A percentile compares a stretch with the other conserved stretches of the same genome.
phyloP scores from a whole-genome alignment of 2,797 vertebrate genomes.

The Esox lucius region DNA sequence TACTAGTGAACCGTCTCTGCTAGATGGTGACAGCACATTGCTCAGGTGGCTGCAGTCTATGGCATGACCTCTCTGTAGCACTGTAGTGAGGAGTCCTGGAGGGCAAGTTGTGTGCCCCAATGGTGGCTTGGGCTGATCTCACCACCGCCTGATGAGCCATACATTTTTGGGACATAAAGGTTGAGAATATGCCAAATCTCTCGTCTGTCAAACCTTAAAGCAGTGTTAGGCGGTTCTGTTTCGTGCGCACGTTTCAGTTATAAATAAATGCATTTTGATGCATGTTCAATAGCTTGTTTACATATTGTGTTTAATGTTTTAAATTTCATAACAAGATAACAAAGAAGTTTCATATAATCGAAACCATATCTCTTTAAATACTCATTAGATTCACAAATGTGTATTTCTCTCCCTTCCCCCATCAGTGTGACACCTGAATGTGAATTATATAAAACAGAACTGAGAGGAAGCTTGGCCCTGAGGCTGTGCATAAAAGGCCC shows the following conservation, averaged over 20 bases:
- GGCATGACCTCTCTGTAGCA: no score
- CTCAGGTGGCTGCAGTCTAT: no score
- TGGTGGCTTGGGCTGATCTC: no score
- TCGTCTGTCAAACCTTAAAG: background rate
- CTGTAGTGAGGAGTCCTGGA: no score
- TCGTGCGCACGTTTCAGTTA: background rate
- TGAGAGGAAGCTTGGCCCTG: slow-evolving; percentile 30
- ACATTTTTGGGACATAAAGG: no score
- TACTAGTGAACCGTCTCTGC: no score
- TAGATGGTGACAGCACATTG: no score
- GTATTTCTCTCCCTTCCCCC: background rate
- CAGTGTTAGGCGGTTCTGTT: background rate
- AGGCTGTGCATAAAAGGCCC: slow-evolving; percentile 47
- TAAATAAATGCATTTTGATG: background rate
- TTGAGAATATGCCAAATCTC: no score
- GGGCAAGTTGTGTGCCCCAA: no score
- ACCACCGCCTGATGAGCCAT: no score
- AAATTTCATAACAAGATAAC: background rate
- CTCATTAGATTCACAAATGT: background rate
- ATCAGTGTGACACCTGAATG: slow-evolving; percentile 13
- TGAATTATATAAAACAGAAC: slow-evolving; percentile 38
- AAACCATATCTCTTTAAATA: background rate
- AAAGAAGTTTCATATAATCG: background rate
- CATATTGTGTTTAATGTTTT: background rate
- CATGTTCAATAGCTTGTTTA: background rate